phyloP scores from a whole-genome alignment of 23 tunicate genomes.

The Oikopleura albicans region DNA sequence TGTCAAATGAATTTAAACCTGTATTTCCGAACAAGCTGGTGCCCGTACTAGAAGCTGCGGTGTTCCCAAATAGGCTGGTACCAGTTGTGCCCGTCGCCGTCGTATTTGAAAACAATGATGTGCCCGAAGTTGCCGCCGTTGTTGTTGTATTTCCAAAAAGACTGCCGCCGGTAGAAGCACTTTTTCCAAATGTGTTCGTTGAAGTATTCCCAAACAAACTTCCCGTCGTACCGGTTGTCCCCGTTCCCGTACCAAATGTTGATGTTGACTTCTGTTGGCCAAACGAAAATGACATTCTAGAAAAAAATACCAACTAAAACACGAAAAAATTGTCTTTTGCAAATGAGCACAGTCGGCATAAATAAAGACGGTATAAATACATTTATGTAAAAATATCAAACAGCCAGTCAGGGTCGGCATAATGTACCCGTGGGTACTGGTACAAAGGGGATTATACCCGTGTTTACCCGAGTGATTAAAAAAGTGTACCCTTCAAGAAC shows the following conservation, averaged over 20 bases:
- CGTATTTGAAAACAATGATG: not conserved
- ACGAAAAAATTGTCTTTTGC: no score
- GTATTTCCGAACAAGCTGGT: not conserved
- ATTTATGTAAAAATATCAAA: no score
- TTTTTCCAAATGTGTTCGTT: not conserved
- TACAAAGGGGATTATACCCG: no score
- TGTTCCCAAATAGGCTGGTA: not conserved
- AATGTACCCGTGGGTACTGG: no score
- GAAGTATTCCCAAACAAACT: not conserved
- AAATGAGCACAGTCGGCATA: no score
- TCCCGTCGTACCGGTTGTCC: not conserved
- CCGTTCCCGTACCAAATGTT: not conserved
- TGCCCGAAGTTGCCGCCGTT: not conserved
- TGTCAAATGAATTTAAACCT: not conserved
- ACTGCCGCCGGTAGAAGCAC: not conserved
- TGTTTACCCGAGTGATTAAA: no score
- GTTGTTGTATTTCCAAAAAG: slow-evolving; percentile 12
- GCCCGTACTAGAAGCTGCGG: not conserved
- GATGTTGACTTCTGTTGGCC: not conserved
- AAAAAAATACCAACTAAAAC: no score
- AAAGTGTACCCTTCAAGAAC: no score
- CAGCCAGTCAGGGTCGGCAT: no score
- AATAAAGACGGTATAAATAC: no score
- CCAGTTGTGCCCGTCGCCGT: not conserved
- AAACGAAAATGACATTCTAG: not conserved